Conservation (phyloP, 1,140 invertebrate species). For the Tyrophagus putrescentiae region DNA sequence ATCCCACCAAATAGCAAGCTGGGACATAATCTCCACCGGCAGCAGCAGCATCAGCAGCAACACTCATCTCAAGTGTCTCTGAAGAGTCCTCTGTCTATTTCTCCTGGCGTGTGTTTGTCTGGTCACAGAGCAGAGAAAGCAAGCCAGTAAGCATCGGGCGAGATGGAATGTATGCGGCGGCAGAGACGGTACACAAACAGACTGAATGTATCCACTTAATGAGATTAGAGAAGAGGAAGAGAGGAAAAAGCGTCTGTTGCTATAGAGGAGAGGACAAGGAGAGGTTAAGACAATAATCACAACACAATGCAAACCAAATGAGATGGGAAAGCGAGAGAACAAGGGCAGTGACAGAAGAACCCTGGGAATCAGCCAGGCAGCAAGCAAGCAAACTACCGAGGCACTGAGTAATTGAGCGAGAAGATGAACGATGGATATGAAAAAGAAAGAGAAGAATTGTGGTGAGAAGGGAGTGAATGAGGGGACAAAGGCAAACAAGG, state of each 20-base stretch:
- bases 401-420: slow-evolving; percentile 11
- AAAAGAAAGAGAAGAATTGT: background rate
- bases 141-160: no score
- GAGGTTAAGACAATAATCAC: background rate
- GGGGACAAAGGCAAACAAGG: no score
- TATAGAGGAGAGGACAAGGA: background rate
- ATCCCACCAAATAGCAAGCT: no score
- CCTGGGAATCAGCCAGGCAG: background rate
- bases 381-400: no score
- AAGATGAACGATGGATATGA: slow-evolving; percentile 9
- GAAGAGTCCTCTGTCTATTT: no score
- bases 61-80: slow-evolving; percentile 1
- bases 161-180: no score
- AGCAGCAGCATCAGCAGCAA: background rate
- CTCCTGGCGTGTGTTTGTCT: no score
- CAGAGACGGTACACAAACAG: no score
- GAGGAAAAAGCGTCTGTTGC: no score
- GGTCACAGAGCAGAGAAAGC: no score
- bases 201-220: no score
- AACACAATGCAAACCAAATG: background rate
- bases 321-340: background rate
- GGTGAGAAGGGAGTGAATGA: background rate
- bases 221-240: background rate
- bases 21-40: no score
- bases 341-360: background rate